Percentiles rank a stretch among this genome's conserved stretches.
Evolutionary conservation across 2,797 vertebrate genomes (phyloP).

Genomic region (Eleutherodactylus coqui): DNA sequence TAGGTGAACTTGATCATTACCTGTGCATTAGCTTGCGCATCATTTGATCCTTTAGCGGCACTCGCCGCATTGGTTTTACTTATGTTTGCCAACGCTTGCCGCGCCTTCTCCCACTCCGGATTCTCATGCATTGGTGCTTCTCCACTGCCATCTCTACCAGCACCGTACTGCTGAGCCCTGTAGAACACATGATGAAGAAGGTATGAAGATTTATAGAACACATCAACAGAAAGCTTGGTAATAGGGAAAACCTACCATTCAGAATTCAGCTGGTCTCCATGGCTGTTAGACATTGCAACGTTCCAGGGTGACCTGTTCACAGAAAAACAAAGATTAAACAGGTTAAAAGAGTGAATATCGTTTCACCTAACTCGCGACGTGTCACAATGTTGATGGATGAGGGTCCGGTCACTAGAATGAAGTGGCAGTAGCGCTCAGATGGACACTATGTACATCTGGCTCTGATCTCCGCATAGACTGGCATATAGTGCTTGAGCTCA

Average conservation of each 20-base stretch:
- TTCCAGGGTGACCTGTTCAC: background rate
- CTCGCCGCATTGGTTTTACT: constrained; percentile 81
- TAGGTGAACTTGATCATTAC: constrained; percentile 70
- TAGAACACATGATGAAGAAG: background rate
- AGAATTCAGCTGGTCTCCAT: constrained; percentile 39
- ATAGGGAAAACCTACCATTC: constrained; percentile 37
- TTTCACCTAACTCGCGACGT: too few species aligned
- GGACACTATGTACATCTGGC: too few species aligned
- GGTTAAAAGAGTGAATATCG: too few species aligned
- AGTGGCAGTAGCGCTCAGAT: too few species aligned
- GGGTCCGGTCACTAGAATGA: too few species aligned
- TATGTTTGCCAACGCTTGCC: constrained; percentile 90
- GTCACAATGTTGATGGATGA: too few species aligned
- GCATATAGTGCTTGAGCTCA: too few species aligned
- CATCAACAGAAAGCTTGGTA: background rate
- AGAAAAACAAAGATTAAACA: background rate
- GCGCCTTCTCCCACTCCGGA: constrained; percentile 93
- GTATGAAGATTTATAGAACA: background rate
- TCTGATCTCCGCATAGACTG: too few species aligned
- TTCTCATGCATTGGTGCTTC: constrained; percentile 87
- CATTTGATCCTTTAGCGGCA: constrained; percentile 74
- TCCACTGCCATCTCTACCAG: constrained; percentile 68
- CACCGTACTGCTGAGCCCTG: constrained; percentile 57
- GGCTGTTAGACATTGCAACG: constrained; percentile 33
- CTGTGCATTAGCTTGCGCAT: constrained; percentile 75